Evolutionary conservation across 2,888 invertebrate species (phyloP), one percentile per base, ranked within the genome.

Genomic region (Octodonta nipae): DNA sequence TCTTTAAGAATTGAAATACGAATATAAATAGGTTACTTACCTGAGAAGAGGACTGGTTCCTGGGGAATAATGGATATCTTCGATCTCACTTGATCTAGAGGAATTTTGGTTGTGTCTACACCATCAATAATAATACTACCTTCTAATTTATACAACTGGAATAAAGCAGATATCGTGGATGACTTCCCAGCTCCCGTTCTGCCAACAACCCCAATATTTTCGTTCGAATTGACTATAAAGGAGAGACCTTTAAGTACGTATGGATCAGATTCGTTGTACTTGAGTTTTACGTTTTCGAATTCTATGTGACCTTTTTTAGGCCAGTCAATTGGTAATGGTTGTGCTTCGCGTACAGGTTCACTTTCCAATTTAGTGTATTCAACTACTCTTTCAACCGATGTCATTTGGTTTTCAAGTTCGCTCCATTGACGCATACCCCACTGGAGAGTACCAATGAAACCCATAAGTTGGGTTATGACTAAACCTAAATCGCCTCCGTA

Each of bases 111-210:
- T 0, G 78, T 80, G 50, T 83, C 75, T 2, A 81, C 66, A 0
- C 70, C 76, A 58, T 95, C 95, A 44, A 95, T 85, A 32, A 73
- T 55, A 24, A 95, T 78, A 13, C 70, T 65, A 0, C 93, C 93
- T 33, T 78, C 75, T 26, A 80, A 66, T 40, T 77, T 78, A 5
- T 83, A 78, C 39, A 95, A 56, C 35, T 91, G 79, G 58, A 88
- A 89, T 13, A 91, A 60, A 2, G 82, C 80, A 0, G 79, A 69
- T 45, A 84, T 78, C 28, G 82, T 60, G 0, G 82, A 82, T 0
- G 80, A 78, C 55, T 84, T 84, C n/a, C 86, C 87, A 1, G 86
- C 86, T 0, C 87, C 87, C 0, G 87, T 87, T 46, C 86, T 63
- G 0, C 87, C 86, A 2, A 84, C 79, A 5, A 86, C 75, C 3